Evolutionary conservation across 2,797 vertebrate species (phyloP).

Genomic region (Danio aesculapii): DNA sequence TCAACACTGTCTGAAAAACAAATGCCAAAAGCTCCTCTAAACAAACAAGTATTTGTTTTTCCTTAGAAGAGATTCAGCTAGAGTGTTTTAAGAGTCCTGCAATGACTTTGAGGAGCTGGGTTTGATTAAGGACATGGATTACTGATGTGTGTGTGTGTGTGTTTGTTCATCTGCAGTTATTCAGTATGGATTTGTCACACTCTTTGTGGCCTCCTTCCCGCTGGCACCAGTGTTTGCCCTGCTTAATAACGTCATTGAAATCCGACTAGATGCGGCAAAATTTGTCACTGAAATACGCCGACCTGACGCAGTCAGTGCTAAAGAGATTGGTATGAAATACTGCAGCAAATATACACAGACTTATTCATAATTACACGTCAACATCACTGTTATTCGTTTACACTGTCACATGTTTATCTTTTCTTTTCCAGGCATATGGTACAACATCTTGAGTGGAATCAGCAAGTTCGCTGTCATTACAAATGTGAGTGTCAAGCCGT

Average conservation of each 20-base stretch:
- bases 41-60: background rate
- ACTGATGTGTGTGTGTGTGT: constrained; percentile 30
- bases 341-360: background rate
- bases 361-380: constrained; percentile 1
- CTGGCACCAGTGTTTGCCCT: constrained; percentile 94
- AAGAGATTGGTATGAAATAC: constrained; percentile 89
- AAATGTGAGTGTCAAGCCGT: constrained; percentile 88
- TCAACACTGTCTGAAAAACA: background rate
- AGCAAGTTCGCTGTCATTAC: constrained; percentile 99
- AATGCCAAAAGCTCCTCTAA: background rate
- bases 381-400: constrained; percentile 3
- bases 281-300: constrained; percentile 92
- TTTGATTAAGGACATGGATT: constrained; percentile 32
- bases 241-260: constrained; percentile 96
- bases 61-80: background rate
- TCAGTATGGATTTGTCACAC: constrained; percentile 96
- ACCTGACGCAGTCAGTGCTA: constrained; percentile 90
- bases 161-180: constrained; percentile 81
- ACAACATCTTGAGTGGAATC: constrained; percentile 89
- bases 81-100: background rate
- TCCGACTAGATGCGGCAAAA: constrained; percentile 94
- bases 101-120: background rate
- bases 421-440: constrained; percentile 59
- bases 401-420: background rate
- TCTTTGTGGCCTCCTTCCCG: constrained; percentile 97